Base-by-base conservation (phyloP, 2,113 vertebrate genomes). In the Lontra canadensis region DNA sequence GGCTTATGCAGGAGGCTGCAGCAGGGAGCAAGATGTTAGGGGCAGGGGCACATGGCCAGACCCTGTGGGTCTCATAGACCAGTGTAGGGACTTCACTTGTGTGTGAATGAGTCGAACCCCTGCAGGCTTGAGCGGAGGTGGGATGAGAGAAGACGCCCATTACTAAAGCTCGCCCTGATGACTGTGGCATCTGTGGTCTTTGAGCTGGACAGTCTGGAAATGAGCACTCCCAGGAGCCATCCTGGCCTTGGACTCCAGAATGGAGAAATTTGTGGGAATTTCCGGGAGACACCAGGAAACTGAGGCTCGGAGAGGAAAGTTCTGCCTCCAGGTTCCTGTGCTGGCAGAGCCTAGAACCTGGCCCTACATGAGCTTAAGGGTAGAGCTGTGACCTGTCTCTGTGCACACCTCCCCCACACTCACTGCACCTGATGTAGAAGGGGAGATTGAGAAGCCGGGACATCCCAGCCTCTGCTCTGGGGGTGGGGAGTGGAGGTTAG, bases 51-150 rank as follows among this genome's bases (percentile, higher is more conserved):
- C 1, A 21, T 29, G 63, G 74, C 15, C 10, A 11, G 57, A 26
- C 82, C 36, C 71, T 7, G 5, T 39, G 71, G 82, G 61, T 20
- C 20, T 65, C 1, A 3, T 7, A 7, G n/a, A 23, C 88, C 9
- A 4, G 71, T 3, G 14, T 0, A 25, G 39, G 20, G 47, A 14
- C 14, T 39, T 71, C 9, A 10, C 76, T 42, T 14, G 36, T 69
- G 89, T 17, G 73, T 36, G 13, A 6, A 7, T 31, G 61, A 59
- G n/a, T 21, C 6, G n/a, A 13, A 18, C 14, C 44, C 71, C 6
- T 2, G 39, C 0, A 11, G 13, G 17, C 13, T 6, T 2, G 36
- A 31, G 44, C 1, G 10, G n/a, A 83, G 57, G 0, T 21, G 18
- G 81, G 25, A 23, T 85, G 25, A 3, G 57, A 31, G 17, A 42